Percentiles rank a stretch among this genome's conserved stretches.
These are phyloP conservation scores for Propithecus perrieri DNA, from an alignment of 2,797 vertebrate species.

Conservation along the genomic window DNA sequence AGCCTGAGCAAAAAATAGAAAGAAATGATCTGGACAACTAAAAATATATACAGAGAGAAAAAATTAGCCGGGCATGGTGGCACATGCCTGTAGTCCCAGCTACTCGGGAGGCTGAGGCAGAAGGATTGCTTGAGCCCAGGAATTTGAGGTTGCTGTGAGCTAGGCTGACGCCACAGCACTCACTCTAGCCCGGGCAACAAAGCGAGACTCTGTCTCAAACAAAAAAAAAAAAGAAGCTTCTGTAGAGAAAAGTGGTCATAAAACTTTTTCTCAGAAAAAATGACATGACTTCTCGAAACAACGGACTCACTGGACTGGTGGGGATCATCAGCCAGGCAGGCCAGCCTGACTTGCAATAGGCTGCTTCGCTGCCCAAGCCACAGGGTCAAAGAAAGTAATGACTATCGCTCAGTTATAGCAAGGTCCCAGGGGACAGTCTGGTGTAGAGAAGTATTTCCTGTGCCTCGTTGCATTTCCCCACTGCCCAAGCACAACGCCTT, in stretches of 20 bases:
- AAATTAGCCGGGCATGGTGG: no score
- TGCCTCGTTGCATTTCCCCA: background rate
- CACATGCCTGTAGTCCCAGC: no score
- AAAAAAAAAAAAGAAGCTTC: background rate
- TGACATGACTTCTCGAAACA: background rate
- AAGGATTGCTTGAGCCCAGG: no score
- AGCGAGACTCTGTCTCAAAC: no score
- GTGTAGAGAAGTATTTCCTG: background rate
- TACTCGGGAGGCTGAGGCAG: no score
- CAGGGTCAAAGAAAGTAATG: background rate
- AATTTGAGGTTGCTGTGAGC: no score
- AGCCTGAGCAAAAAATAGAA: no score
- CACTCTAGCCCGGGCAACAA: no score
- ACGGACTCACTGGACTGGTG: background rate
- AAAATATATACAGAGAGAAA: no score
- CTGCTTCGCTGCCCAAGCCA: background rate
- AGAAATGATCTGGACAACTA: no score
- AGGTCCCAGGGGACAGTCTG: background rate
- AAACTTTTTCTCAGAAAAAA: conserved; percentile 8
- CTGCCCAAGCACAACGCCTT: background rate
- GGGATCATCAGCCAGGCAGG: background rate
- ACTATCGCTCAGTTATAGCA: background rate
- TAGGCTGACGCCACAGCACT: no score
- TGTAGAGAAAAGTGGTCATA: background rate
- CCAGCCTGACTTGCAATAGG: background rate